Base-by-base conservation (phyloP, 2,888 invertebrate species). In the Lordiphosa andalusiaca region DNA sequence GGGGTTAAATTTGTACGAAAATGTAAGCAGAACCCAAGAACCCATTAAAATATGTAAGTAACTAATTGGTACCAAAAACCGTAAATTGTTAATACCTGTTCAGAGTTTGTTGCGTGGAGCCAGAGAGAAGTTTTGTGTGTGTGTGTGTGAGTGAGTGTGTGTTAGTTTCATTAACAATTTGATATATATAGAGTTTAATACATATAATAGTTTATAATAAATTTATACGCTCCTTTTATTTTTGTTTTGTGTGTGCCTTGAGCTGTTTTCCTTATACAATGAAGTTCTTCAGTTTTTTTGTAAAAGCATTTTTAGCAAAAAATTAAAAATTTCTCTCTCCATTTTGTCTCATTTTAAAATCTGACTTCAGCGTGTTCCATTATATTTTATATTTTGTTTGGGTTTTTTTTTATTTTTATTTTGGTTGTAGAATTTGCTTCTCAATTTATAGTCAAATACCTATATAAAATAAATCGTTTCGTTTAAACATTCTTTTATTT, bases 241-340 rank as follows among this genome's bases (percentile, higher is more conserved):
- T 19, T 19, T 49, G 54, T 38, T 19, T 19, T 49, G 54, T 38
- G 9, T 36, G 41, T 42, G 16, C 46, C 41, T 38, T 47, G 23
- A 39, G 37, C 41, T 62, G 63, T 56, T 33, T 49, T 60, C 52
- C 39, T 38, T 40, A 54, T 53, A 60, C 64, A 67, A 59, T 56
- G 57, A 67, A 53, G 13, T 61, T 65, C 51, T 57, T 72, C 59
- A 60, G 58, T 67, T 67, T 61, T 62, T 71, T 80, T 86, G 84
- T 85, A 86, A 84, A 85, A 86, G 86, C 86, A 84, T 75, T 85
- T 76, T 85, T 85, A 85, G 85, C 85, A 85, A 85, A 85, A 75
- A 78, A 78, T 85, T 76, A 84, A 86, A 84, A 73, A 69, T 67
- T 61, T 76, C 57, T 70, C 42, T 66, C 51, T 56, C 56, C 42